phyloP scores from a whole-genome alignment of 2,797 vertebrate species.

The Apodemus agrarius region DNA sequence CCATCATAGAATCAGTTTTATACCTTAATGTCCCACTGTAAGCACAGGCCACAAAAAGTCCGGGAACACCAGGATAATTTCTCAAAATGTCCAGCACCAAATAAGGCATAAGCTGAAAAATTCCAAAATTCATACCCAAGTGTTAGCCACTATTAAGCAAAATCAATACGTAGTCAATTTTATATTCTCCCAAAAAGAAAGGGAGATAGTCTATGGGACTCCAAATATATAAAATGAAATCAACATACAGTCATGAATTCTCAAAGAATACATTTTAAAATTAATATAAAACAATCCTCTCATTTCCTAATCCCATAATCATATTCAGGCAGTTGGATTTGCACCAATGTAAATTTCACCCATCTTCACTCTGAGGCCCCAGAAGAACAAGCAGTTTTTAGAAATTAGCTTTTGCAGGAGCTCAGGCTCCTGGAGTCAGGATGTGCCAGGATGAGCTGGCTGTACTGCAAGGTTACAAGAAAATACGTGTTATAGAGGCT shows the following conservation, averaged over 20 bases:
- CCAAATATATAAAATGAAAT: neutral
- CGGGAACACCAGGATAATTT: slow-evolving; percentile 93
- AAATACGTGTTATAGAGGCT: neutral
- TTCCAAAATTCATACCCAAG: slow-evolving; percentile 58
- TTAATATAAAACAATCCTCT: neutral
- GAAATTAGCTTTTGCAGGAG: neutral
- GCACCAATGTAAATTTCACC: neutral
- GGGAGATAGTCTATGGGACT: neutral
- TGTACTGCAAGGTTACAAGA: neutral
- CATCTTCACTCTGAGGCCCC: neutral
- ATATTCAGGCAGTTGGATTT: neutral
- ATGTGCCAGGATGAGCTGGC: neutral
- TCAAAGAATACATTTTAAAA: neutral
- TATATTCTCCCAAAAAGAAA: neutral
- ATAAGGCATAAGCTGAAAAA: slow-evolving; percentile 95
- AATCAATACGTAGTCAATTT: neutral
- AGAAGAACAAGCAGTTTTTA: neutral
- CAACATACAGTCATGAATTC: neutral
- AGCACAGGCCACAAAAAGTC: slow-evolving; percentile 92
- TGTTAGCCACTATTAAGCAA: neutral
- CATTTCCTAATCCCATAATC: neutral
- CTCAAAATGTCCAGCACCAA: slow-evolving; percentile 94
- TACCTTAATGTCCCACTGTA: slow-evolving; percentile 96
- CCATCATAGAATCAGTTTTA: neutral
- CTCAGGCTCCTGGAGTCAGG: neutral